A percentile compares a stretch with the other conserved stretches of the same genome.
phyloP scores from a whole-genome alignment of 1,140 invertebrate species.

The Bombus superbus region DNA sequence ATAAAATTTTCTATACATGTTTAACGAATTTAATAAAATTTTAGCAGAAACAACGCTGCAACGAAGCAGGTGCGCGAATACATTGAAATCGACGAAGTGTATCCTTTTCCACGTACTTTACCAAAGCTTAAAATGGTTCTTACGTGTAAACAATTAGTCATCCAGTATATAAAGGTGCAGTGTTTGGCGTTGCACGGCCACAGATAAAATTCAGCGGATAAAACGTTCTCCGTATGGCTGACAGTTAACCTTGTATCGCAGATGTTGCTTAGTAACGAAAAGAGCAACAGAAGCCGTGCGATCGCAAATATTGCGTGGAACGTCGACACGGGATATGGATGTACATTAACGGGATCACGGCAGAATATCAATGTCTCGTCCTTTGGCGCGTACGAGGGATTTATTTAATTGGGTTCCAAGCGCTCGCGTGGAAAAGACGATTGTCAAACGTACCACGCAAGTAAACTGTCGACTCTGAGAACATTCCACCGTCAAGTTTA shows the following conservation, averaged over 20 bases:
- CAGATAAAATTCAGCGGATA: constrained; percentile 42
- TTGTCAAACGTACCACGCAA: too few relatives aligned
- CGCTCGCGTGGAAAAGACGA: too few relatives aligned
- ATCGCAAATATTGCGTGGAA: constrained; percentile 36
- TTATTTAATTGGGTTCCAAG: constrained; percentile 19
- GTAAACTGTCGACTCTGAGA: too few relatives aligned
- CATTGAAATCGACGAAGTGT: too few relatives aligned
- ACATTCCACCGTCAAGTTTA: too few relatives aligned
- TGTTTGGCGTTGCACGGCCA: constrained; percentile 21
- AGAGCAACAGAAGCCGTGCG: not conserved
- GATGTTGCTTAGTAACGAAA: constrained; percentile 26
- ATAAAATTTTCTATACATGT: too few relatives aligned
- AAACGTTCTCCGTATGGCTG: constrained; percentile 18
- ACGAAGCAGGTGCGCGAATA: too few relatives aligned
- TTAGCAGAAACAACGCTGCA: too few relatives aligned
- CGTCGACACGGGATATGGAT: constrained; percentile 29
- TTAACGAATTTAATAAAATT: too few relatives aligned
- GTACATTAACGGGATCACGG: not conserved
- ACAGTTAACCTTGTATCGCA: constrained; percentile 21
- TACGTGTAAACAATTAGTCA: not conserved
- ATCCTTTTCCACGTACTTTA: too few relatives aligned
- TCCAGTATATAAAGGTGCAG: not conserved
- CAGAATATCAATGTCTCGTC: constrained; percentile 17
- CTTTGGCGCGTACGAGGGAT: not conserved
- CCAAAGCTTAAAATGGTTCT: too few relatives aligned